Conservation (phyloP, 2,888 invertebrate genomes). For the Allophyes oxyacanthae region DNA sequence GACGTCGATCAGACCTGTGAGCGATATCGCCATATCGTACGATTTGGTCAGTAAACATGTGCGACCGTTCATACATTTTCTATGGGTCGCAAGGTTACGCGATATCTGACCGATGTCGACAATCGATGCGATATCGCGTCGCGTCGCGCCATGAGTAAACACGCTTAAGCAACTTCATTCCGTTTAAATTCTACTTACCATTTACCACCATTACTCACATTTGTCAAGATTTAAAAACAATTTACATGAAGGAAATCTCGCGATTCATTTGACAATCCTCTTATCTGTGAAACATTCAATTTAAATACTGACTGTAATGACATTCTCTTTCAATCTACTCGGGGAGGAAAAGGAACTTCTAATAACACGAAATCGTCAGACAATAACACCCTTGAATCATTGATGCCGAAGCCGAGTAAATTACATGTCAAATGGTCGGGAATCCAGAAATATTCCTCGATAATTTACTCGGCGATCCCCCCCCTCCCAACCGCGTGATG, state of each 20-base stretch:
- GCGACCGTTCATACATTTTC: no score
- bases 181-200: conserved; percentile 39
- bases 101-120: no score
- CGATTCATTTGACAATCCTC: conserved; percentile 59
- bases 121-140: no score
- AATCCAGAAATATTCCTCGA: conserved; percentile 82
- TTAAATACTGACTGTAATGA: conserved; percentile 73
- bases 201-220: conserved; percentile 55
- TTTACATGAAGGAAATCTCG: conserved; percentile 58
- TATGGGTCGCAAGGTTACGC: no score
- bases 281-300: conserved; percentile 75
- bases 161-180: conserved; percentile 18
- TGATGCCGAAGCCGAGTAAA: conserved; percentile 74
- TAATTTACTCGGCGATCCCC: conserved; percentile 53
- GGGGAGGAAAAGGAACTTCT: conserved; percentile 62
- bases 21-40: no score
- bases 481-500: conserved; percentile 62
- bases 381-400: conserved; percentile 81
- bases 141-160: no score
- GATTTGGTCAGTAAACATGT: no score
- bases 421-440: conserved; percentile 84
- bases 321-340: conserved; percentile 66
- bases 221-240: conserved; percentile 72
- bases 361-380: conserved; percentile 79
- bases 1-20: no score